Evolutionary conservation across 2,113 vertebrate species (phyloP), one percentile per base, ranked within the genome.

Genomic region (Nibea albiflora): DNA sequence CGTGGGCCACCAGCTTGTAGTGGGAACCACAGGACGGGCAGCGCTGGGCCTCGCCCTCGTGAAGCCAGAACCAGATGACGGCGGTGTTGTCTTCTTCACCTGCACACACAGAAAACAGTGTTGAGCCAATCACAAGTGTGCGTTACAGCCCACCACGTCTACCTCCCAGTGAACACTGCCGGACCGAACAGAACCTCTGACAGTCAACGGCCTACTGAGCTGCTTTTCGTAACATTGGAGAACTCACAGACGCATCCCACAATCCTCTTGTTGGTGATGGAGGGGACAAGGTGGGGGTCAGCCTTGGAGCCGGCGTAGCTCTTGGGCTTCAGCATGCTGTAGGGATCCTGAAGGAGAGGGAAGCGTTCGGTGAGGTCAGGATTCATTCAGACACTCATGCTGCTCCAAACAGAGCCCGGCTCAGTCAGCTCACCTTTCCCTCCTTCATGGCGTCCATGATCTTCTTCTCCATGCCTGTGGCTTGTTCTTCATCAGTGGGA

Each of bases 211-310:
- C 31, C 31, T 31, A 6, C 31, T 5, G 31, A 6, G 31, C 5
- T 6, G 31, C 5, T 31, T 31, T 31, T 31, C 31, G n/a, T 14
- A 26, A 54, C 3, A 16, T 28, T 47, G 1, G 26, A 1, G n/a
- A 3, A 96, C 97, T 95, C 89, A 98, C 97, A 97, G 81, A 97
- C 92, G 7, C 97, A 98, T 83, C 96, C 97, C 39, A 98, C 97
- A 1, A 98, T 94, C 85, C 97, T 95, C 88, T 96, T 97, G 90
- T 93, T 91, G 15, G 69, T 92, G 89, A 97, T 78, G 64, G 97
- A 98, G 2, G 97, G 97, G 0, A 98, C 97, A 1, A 98, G 90
- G 86, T 97, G 95, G 2, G 97, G 97, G 6, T 98, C 97, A 0
- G 93, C 91, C 85, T 95, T 97, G 64, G 97, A 96, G n/a, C 97